A percentile compares a stretch with the other conserved stretches of the same genome.
phyloP scores from a whole-genome alignment of 1,140 invertebrate genomes.

The Magallana angulata region DNA sequence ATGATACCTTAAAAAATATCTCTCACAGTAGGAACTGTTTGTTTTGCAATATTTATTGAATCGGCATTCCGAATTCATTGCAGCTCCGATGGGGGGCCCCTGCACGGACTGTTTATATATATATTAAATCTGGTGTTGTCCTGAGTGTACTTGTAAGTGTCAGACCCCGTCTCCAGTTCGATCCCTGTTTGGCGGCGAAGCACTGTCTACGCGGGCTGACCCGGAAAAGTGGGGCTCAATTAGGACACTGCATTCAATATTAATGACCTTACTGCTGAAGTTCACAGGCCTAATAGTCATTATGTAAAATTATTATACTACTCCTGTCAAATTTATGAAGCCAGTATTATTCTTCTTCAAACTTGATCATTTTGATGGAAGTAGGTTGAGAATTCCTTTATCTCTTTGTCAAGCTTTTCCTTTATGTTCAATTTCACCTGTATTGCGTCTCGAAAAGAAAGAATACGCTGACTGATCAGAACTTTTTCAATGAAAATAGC shows the following conservation, averaged over 20 bases:
- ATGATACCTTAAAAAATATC: background rate
- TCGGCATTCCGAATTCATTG: slow-evolving; percentile 2
- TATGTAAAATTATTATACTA: slow-evolving; percentile 9
- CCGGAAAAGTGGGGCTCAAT: background rate
- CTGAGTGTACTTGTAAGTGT: slow-evolving; percentile 4
- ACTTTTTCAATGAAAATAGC: background rate
- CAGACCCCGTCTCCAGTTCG: slow-evolving; percentile 1
- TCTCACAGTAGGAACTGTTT: background rate
- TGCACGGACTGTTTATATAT: slow-evolving; percentile 13
- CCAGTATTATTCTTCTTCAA: background rate
- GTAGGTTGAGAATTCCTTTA: background rate
- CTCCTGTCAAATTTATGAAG: background rate
- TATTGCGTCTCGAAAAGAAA: background rate
- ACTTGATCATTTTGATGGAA: background rate
- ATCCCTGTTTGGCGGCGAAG: background rate
- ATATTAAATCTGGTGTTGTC: slow-evolving; percentile 17
- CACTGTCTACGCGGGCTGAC: background rate
- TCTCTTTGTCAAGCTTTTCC: background rate
- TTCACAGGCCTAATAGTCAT: slow-evolving; percentile 13
- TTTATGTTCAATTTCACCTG: slow-evolving; percentile 32
- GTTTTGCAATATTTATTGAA: slow-evolving; percentile 1
- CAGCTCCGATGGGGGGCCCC: background rate
- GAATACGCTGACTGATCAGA: background rate
- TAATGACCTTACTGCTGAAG: background rate
- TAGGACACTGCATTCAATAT: background rate